These are phyloP conservation scores for Mustela erminea DNA, from an alignment of 2,797 vertebrate genomes.

Conservation along the genomic window DNA sequence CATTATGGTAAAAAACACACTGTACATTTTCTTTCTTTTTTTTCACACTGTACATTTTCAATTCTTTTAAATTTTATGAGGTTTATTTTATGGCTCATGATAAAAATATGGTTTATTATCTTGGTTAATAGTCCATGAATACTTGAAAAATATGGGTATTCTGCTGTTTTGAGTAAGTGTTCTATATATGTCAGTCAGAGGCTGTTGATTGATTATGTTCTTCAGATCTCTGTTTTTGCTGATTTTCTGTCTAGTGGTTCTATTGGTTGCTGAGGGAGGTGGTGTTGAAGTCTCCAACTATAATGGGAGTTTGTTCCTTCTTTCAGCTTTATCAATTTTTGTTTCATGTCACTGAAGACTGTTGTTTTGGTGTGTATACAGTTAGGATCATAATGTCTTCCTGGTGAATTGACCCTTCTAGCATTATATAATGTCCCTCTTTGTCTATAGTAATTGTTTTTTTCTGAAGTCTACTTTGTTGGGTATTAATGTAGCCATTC, in stretches of 20 bases:
- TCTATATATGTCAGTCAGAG: background rate
- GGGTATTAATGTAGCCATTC: background rate
- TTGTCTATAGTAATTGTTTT: background rate
- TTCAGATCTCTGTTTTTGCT: background rate
- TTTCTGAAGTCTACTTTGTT: background rate
- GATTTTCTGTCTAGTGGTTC: background rate
- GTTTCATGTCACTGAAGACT: background rate
- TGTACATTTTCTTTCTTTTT: background rate
- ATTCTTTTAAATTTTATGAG: background rate
- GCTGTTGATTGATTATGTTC: background rate
- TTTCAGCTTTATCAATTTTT: background rate
- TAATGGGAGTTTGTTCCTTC: background rate
- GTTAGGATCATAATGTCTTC: background rate
- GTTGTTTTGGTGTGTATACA: background rate
- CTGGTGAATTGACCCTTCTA: background rate
- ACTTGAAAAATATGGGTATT: background rate
- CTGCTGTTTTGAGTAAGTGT: background rate
- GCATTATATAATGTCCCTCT: background rate
- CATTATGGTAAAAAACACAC: background rate
- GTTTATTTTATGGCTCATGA: background rate
- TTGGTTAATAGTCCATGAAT: background rate
- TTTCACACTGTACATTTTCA: background rate
- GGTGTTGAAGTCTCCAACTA: background rate
- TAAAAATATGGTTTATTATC: background rate
- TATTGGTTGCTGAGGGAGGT: background rate